Evolutionary conservation across 2,888 invertebrate genomes (phyloP).

Genomic region (Ethmia dodecea): DNA sequence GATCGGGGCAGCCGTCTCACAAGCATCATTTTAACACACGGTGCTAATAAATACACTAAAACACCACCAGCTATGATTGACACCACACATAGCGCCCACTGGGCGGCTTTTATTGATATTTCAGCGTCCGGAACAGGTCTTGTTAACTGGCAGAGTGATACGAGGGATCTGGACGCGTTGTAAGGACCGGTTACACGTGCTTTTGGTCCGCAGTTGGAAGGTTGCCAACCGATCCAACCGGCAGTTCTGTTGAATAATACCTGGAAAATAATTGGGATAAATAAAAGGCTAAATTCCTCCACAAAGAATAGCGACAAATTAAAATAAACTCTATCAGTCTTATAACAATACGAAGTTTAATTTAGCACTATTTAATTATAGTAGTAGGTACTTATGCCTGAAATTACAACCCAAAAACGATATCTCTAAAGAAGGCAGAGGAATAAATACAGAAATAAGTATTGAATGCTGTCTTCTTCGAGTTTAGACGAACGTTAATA

Average conservation of each 20-base stretch:
- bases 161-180: slow-evolving; percentile 38
- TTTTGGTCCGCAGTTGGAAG: slow-evolving; percentile 58
- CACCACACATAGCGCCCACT: slow-evolving; percentile 54
- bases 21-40: slow-evolving; percentile 46
- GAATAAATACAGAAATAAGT: too few species aligned
- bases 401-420: too few species aligned
- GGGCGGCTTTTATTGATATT: slow-evolving; percentile 53
- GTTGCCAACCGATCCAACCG: slow-evolving; percentile 62
- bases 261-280: slow-evolving; percentile 38
- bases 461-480: too few species aligned
- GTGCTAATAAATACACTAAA: slow-evolving; percentile 51
- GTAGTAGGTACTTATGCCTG: too few species aligned
- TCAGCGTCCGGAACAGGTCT: slow-evolving; percentile 35
- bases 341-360: too few species aligned
- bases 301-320: too few species aligned
- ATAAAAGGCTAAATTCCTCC: too few species aligned
- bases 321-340: too few species aligned
- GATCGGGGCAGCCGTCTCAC: slow-evolving; percentile 35
- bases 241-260: slow-evolving; percentile 67
- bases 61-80: slow-evolving; percentile 52
- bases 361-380: too few species aligned
- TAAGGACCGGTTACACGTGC: slow-evolving; percentile 57
- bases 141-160: slow-evolving; percentile 34
- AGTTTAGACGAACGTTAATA: too few species aligned
- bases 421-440: too few species aligned